Evolutionary conservation across 2,797 vertebrate genomes (phyloP), one percentile per base, ranked within the genome.

Genomic region (Luscinia luscinia): DNA sequence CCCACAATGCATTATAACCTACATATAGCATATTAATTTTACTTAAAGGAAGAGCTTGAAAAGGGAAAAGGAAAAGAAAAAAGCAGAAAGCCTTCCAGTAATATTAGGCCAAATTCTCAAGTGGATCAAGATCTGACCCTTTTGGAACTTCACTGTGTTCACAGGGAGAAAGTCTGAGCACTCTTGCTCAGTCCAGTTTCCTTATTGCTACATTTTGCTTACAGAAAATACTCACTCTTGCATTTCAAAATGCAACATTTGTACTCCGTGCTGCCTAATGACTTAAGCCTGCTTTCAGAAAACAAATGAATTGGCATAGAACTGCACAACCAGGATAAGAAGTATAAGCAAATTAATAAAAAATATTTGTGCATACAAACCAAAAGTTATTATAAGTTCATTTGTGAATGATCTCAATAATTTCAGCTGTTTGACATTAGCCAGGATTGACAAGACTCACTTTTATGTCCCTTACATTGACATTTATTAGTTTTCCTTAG

Each of bases 1-100:
- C 84, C 87, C 90, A 87, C 88, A 96, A 84, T 81, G 89, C 82
- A 83, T 89, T 72, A 89, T 86, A 92, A 87, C 62, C 91, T 55
- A 81, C 49, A 89, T 68, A 86, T 3, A 94, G 57, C 51, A 19
- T 9, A 63, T 38, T 90, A 72, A 89, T 93, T 87, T 89, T 36
- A 85, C 58, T 59, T 86, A 58, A 84, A 89, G 48, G 48, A 90
- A 63, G 17, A 52, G 9, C 51, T 87, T 87, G 69, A 89, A 93
- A 83, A 90, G 13, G 36, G 79, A 58, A 54, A 66, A 41, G 16
- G 18, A 11, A 26, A 15, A 74, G n/a, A 63, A 54, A 55, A 43
- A 40, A 82, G 17, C 27, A 61, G 62, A 83, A 51, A 43, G 22
- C 28, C 34, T 86, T 79, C 54, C 51, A 59, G 81, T 69, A 84